Conservation (phyloP, 2,797 vertebrate species). For the Anas flavirostris region DNA sequence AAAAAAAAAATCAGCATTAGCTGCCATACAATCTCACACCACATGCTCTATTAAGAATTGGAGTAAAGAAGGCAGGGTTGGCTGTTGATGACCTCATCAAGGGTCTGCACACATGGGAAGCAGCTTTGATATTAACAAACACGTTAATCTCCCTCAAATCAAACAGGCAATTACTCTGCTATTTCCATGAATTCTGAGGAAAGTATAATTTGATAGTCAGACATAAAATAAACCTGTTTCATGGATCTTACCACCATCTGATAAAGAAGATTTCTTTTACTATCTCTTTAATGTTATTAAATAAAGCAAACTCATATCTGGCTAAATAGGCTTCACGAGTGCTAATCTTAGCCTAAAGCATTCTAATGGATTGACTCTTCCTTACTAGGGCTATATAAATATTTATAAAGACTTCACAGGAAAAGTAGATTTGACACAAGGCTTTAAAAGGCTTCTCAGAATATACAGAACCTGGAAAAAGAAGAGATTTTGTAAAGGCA, state of each 20-base stretch:
- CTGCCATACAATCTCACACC: background rate
- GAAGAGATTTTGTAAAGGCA: conserved; percentile 17
- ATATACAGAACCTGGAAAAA: background rate
- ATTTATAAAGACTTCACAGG: conserved; percentile 51
- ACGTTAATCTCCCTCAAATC: conserved; percentile 31
- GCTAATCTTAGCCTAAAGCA: conserved; percentile 67
- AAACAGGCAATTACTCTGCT: conserved; percentile 28
- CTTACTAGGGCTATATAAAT: conserved; percentile 54
- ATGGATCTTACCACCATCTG: conserved; percentile 49
- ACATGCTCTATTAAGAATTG: background rate
- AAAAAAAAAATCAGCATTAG: background rate
- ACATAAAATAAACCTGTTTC: conserved; percentile 54
- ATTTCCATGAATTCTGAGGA: conserved; percentile 18
- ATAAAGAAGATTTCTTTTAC: conserved; percentile 47
- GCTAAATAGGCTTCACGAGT: conserved; percentile 62
- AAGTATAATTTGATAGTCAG: conserved; percentile 51
- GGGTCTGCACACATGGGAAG: background rate
- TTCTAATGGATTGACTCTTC: conserved; percentile 49
- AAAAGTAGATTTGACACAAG: conserved; percentile 5
- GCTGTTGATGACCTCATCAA: background rate
- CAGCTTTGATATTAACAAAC: background rate
- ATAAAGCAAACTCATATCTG: conserved; percentile 53
- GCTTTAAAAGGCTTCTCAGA: conserved; percentile 20
- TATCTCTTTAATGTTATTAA: conserved; percentile 57
- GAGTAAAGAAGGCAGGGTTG: background rate